Conservation (phyloP, 1,140 invertebrate species). For the Pomacea maculata region DNA sequence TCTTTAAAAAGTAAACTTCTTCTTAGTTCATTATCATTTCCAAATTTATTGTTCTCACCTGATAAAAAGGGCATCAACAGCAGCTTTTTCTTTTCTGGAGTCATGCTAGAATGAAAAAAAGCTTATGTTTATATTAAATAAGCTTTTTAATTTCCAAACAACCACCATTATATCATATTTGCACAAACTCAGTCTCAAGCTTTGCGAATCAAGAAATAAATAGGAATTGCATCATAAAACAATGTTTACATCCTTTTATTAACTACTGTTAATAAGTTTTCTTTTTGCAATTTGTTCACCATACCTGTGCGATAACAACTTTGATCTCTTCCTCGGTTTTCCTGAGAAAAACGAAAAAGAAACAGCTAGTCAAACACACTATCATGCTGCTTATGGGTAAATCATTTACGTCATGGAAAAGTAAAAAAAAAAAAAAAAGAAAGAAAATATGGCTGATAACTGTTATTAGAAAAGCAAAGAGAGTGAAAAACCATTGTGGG, state of each 20-base stretch:
- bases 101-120: slow-evolving; percentile 50
- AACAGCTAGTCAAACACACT: slow-evolving; percentile 11
- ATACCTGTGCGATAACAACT: slow-evolving; percentile 56
- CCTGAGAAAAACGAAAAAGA: slow-evolving; percentile 32
- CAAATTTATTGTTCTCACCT: slow-evolving; percentile 47
- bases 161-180: no score
- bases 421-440: background rate
- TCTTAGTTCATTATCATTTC: no score
- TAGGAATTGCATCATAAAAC: background rate
- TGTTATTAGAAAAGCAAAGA: background rate
- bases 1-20: no score
- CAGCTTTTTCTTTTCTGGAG: slow-evolving; percentile 75
- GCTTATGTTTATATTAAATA: background rate
- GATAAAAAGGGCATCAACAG: slow-evolving; percentile 86
- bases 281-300: background rate
- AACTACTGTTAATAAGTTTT: background rate
- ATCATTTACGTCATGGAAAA: background rate
- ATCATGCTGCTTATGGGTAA: background rate
- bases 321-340: slow-evolving; percentile 45
- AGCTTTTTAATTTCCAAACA: background rate
- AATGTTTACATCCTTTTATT: background rate
- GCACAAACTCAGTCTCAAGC: background rate
- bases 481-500: no score
- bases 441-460: background rate
- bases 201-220: background rate